A percentile compares a stretch with the other conserved stretches of the same genome.
Conservation (phyloP, 2,797 vertebrate genomes). For the Manis pentadactyla region DNA sequence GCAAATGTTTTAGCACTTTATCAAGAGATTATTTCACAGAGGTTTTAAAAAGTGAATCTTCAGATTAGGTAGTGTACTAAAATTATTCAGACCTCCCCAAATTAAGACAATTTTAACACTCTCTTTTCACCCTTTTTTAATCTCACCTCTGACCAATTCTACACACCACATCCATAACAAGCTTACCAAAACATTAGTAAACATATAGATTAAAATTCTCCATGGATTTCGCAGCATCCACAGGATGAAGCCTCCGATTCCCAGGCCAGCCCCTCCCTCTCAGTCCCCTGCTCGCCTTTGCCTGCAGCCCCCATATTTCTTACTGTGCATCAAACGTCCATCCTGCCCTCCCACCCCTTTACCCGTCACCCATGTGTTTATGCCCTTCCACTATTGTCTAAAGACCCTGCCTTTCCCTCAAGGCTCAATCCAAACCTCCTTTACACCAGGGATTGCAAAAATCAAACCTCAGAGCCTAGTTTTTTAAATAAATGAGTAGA, state of each 20-base stretch:
- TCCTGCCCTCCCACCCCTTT: not conserved
- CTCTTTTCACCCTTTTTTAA: not conserved
- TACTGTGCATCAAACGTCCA: not conserved
- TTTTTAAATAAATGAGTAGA: not conserved
- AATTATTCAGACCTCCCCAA: constrained; percentile 78
- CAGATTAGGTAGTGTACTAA: constrained; percentile 60
- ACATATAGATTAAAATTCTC: not conserved
- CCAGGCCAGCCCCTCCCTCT: not conserved
- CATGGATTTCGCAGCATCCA: not conserved
- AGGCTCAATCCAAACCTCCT: not conserved
- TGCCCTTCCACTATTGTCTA: not conserved
- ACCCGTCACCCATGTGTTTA: not conserved
- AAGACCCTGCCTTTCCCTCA: not conserved
- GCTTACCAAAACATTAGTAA: not conserved
- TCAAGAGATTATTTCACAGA: constrained; percentile 58
- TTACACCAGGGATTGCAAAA: not conserved
- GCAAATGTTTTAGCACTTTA: constrained; percentile 67
- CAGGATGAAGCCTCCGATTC: not conserved
- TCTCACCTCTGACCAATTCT: not conserved
- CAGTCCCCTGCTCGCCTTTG: not conserved
- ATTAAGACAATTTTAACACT: constrained; percentile 49
- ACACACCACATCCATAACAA: not conserved
- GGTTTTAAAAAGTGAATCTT: constrained; percentile 63
- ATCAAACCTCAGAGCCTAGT: not conserved
- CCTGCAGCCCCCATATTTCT: not conserved